Conservation (phyloP, 2,113 vertebrate species). For the Chaetops frenatus region DNA sequence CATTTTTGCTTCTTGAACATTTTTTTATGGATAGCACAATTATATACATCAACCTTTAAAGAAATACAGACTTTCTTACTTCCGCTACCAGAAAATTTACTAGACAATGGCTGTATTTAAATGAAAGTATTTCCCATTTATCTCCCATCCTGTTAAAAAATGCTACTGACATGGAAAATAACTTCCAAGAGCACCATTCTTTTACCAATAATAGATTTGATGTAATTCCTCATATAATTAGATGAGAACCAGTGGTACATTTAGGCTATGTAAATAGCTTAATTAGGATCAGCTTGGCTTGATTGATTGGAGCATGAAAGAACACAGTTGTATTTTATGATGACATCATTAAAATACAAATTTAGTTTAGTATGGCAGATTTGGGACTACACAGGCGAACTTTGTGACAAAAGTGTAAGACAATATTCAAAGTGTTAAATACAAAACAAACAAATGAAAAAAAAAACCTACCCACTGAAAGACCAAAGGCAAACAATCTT, state of each 20-base stretch:
- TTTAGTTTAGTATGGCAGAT: neutral
- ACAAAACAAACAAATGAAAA: neutral
- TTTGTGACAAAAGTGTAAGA: neutral
- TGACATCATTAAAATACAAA: neutral
- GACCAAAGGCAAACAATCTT: constrained; percentile 3
- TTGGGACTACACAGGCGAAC: neutral
- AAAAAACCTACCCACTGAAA: neutral
- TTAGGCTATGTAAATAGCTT: neutral
- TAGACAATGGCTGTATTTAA: neutral
- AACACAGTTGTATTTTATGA: neutral
- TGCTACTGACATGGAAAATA: neutral
- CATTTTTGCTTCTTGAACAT: neutral
- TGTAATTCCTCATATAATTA: neutral
- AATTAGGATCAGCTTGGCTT: neutral
- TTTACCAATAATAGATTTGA: neutral
- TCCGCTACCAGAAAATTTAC: neutral
- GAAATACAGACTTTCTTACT: neutral
- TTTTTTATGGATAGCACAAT: neutral
- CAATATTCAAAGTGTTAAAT: constrained; percentile 15
- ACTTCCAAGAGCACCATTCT: neutral
- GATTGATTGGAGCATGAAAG: neutral
- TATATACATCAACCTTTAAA: neutral
- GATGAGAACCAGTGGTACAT: neutral
- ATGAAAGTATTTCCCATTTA: neutral
- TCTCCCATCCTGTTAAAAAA: neutral